Percentiles rank a stretch among this genome's conserved stretches.
These are phyloP conservation scores for Armadillidium nasatum DNA, from an alignment of 1,140 invertebrate species.

Conservation along the genomic window DNA sequence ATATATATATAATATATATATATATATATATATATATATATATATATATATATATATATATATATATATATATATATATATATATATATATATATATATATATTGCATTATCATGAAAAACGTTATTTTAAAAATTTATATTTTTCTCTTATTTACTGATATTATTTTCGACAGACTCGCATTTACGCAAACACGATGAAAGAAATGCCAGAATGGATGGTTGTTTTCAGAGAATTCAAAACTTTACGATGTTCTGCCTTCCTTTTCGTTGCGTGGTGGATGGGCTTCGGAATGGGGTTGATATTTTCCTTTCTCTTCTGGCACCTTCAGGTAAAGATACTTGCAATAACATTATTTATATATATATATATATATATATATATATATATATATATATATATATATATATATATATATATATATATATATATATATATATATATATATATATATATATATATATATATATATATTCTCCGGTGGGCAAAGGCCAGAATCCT, in stretches of 20 bases:
- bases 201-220: slow-evolving; percentile 87
- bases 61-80: slow-evolving; percentile 16
- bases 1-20: background rate
- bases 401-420: slow-evolving; percentile 14
- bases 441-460: too few species aligned
- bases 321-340: slow-evolving; percentile 69
- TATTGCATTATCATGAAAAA: too few species aligned
- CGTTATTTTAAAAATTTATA: too few species aligned
- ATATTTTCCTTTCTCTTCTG: slow-evolving; percentile 99
- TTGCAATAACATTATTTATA: too few species aligned
- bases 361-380: too few species aligned
- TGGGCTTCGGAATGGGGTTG: slow-evolving; percentile 98
- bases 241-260: slow-evolving; percentile 88
- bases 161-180: slow-evolving; percentile 60
- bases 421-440: background rate
- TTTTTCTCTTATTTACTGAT: too few species aligned
- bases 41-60: slow-evolving; percentile 20
- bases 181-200: slow-evolving; percentile 88
- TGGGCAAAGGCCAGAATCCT: too few species aligned
- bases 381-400: slow-evolving; percentile 3
- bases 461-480: too few species aligned
- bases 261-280: slow-evolving; percentile 94
- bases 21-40: slow-evolving; percentile 22
- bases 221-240: slow-evolving; percentile 81
- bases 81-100: too few species aligned